These are phyloP conservation scores for Scopus umbretta DNA, from an alignment of 2,113 vertebrate genomes.

Conservation along the genomic window DNA sequence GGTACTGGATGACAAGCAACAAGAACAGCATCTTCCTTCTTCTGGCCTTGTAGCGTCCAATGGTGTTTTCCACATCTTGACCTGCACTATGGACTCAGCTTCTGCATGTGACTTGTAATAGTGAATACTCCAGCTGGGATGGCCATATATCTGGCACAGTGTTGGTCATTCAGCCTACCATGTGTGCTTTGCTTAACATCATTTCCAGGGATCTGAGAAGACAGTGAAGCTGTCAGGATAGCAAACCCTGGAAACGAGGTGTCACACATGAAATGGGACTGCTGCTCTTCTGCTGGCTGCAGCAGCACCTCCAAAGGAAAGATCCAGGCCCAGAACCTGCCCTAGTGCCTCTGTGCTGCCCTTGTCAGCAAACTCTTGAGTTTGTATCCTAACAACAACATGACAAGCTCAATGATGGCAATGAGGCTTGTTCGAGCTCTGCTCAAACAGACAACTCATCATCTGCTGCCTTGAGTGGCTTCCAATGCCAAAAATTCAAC, in stretches of 20 bases:
- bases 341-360: background rate
- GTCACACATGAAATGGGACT: background rate
- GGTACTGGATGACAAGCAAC: background rate
- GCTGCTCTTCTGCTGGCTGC: background rate
- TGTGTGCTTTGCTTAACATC: background rate
- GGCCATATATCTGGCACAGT: background rate
- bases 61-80: background rate
- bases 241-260: background rate
- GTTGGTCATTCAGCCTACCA: background rate
- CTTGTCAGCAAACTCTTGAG: background rate
- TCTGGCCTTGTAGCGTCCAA: background rate
- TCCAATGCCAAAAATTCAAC: background rate
- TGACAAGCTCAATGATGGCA: accelerated
- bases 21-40: background rate
- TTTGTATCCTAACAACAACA: background rate
- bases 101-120: background rate
- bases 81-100: background rate
- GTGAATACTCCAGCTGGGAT: background rate
- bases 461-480: background rate
- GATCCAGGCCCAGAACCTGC: background rate
- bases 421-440: background rate
- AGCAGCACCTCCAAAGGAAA: background rate
- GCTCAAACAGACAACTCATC: background rate
- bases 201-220: background rate
- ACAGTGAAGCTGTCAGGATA: background rate